A percentile compares a stretch with the other conserved stretches of the same genome.
Evolutionary conservation across 2,888 invertebrate genomes (phyloP).

Genomic region (Entomobrya proxima): DNA sequence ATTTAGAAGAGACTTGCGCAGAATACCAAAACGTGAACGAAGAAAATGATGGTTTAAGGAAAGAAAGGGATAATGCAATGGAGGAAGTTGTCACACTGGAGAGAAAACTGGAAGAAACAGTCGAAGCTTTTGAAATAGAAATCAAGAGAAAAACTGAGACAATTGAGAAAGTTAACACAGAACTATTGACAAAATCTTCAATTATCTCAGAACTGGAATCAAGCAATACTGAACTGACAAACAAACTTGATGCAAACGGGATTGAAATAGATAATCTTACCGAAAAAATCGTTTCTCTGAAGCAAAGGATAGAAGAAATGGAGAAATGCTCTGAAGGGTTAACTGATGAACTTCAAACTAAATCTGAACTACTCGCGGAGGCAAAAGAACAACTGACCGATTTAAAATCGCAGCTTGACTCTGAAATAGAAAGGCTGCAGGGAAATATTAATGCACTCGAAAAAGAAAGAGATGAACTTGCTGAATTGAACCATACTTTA

Average conservation of each 20-base stretch:
- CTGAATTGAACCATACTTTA: background rate
- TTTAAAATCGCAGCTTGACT: background rate
- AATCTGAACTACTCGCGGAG: background rate
- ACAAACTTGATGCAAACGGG: background rate
- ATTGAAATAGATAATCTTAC: constrained; percentile 15
- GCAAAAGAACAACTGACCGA: background rate
- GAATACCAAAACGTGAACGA: background rate
- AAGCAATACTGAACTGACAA: constrained; percentile 23
- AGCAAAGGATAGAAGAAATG: constrained; percentile 81
- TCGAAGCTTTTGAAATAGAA: too few species aligned
- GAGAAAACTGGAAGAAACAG: too few species aligned
- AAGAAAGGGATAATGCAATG: background rate
- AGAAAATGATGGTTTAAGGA: background rate
- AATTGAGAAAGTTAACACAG: constrained; percentile 37
- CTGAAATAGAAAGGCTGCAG: background rate
- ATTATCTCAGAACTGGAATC: constrained; percentile 41
- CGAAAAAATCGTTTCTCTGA: constrained; percentile 78
- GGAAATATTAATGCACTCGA: background rate
- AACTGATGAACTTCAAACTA: background rate
- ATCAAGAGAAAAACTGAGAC: constrained; percentile 24
- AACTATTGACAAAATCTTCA: background rate
- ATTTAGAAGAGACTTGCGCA: too few species aligned
- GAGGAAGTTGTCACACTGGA: too few species aligned
- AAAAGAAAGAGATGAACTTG: background rate
- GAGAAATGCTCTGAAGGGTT: background rate